Evolutionary conservation across 2,797 vertebrate species (phyloP).

Genomic region (Gephyroberyx darwinii): DNA sequence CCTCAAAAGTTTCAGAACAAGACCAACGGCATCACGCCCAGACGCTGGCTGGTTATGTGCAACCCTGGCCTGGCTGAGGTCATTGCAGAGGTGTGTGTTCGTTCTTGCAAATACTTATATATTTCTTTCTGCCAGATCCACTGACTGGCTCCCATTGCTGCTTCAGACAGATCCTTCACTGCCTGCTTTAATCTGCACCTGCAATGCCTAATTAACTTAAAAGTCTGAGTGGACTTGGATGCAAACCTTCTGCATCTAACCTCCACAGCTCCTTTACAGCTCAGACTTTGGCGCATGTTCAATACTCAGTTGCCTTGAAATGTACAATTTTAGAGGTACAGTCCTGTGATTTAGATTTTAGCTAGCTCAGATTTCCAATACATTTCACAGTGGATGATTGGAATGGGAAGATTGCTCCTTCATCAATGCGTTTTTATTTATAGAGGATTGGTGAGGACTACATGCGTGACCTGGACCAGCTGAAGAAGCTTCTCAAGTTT

Average conservation of each 20-base stretch:
- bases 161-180: too few species aligned
- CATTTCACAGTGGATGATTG: too few species aligned
- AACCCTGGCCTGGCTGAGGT: slow-evolving; percentile 90
- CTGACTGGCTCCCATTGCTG: too few species aligned
- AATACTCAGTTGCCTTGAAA: neutral
- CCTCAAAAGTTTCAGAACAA: slow-evolving; percentile 93
- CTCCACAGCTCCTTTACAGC: neutral
- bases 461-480: slow-evolving; percentile 87
- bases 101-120: neutral
- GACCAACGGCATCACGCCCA: slow-evolving; percentile 91
- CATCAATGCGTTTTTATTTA: neutral
- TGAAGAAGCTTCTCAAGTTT: slow-evolving; percentile 86
- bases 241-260: too few species aligned
- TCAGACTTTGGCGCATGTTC: neutral
- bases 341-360: too few species aligned
- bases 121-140: too few species aligned
- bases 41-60: slow-evolving; percentile 91
- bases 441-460: slow-evolving; percentile 93
- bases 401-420: neutral
- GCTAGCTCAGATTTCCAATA: too few species aligned
- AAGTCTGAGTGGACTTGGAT: too few species aligned
- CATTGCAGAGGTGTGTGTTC: slow-evolving; percentile 85
- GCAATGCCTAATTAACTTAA: too few species aligned
- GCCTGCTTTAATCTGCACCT: too few species aligned
- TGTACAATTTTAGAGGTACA: too few species aligned